Evolutionary conservation across 2,888 invertebrate species (phyloP), one percentile per base, ranked within the genome.

Genomic region (Melanophora roralis): DNA sequence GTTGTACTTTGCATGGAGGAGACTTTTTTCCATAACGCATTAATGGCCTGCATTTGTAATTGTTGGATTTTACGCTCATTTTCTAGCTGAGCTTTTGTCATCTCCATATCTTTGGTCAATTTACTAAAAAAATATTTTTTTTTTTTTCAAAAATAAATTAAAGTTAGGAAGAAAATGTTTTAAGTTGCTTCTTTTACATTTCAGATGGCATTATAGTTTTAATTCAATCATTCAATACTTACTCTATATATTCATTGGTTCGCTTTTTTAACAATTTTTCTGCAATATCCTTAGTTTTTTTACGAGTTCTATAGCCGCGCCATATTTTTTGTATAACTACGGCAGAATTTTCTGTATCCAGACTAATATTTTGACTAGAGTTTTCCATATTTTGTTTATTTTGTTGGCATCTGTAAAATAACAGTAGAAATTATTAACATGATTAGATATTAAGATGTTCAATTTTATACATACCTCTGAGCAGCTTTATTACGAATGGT

Each of bases 21-120:
- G 1, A 96, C 95, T 88, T 96, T 96, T 89, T 95, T 96, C 96
- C 96, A 97, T 2, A 97, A 90, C 0, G 96, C 96, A 86, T 95
- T 95, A 84, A 97, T 97, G 4, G 97, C 96, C 89, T 97, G 96
- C 93, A 96, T 95, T 90, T 97, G 97, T 59, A 97, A 90, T 86
- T 96, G 93, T 84, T 96, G 95, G 72, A 97, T 93, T 86, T 95
- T 96, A 32, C 96, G 91, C 87, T 97, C 96, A 84, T 95, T 95
- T 86, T 96, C 95, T 53, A 96, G 87, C 12, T 96, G 96, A 1
- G 94, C 94, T 88, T 96, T 95, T 0, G 96, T 95, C 12, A 95
- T 93, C 86, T 95, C 94, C 94, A 97, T 95, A 86, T 97, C 96
- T 83, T 93, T 93, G 5, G 95, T 94, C 36, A 97, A 88, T 91